Evolutionary conservation across 2,113 vertebrate genomes (phyloP), one percentile per base, ranked within the genome.

Genomic region (Apeltes quadracus): DNA sequence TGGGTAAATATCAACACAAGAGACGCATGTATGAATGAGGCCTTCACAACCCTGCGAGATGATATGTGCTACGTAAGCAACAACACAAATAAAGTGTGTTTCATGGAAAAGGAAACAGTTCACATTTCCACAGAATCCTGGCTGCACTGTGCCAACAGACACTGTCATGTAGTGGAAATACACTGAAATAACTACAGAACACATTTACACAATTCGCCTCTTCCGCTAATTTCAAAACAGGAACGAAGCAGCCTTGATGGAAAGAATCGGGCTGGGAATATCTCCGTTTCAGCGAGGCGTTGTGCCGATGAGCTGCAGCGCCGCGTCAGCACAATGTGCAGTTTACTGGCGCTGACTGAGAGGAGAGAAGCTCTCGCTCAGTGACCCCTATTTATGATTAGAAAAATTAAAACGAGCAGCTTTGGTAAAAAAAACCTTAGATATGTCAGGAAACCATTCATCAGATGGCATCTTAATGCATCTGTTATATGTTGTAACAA

Each of bases 151-250:
- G n/a, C n/a, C n/a, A n/a, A n/a, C n/a, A n/a, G n/a, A n/a, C n/a
- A n/a, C n/a, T n/a, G n/a, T n/a, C n/a, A n/a, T n/a, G n/a, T n/a
- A n/a, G n/a, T n/a, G n/a, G n/a, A n/a, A n/a, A n/a, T n/a, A n/a
- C n/a, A n/a, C n/a, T n/a, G n/a, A n/a, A n/a, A n/a, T n/a, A n/a
- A n/a, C n/a, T n/a, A n/a, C n/a, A n/a, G n/a, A n/a, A 18, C 14
- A 39, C 59, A 54, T 83, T 87, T 72, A 69, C 68, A 84, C 80
- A 81, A 75, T 68, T 43, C 22, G 50, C 39, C 53, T 80, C 76
- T 83, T 85, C 85, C 74, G 81, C 70, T 76, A 38, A 82, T 75
- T 79, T 68, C 58, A 72, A 89, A 85, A 87, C 74, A 85, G 85
- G 83, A 88, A 89, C 77, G 54, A 55, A 72, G 39, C 41, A 38